Percentiles rank a stretch among this genome's conserved stretches.
Evolutionary conservation across 2,797 vertebrate species (phyloP).

Genomic region (Gobio occitaniae): DNA sequence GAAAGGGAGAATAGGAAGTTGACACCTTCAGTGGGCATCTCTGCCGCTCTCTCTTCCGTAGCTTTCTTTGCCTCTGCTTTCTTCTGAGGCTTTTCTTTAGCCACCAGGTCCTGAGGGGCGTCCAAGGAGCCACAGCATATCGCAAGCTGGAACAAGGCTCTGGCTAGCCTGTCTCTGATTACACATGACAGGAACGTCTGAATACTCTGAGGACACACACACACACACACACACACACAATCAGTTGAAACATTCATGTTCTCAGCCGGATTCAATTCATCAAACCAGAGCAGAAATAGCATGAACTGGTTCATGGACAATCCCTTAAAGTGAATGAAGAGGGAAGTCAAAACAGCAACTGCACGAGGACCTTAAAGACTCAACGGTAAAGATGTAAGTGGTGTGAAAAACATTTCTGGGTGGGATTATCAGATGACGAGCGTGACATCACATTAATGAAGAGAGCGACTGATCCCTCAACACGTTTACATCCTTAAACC

Average conservation of each 20-base stretch:
- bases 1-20: not conserved
- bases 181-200: conserved; percentile 76
- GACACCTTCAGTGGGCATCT: conserved; percentile 75
- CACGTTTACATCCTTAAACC: conserved; percentile 21
- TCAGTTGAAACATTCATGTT: not conserved
- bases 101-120: conserved; percentile 75
- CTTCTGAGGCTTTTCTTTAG: conserved; percentile 72
- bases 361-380: not conserved
- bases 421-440: conserved; percentile 56
- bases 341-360: not conserved
- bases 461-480: conserved; percentile 8
- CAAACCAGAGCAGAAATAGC: not conserved
- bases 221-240: not conserved
- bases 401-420: not conserved
- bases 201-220: conserved; percentile 66
- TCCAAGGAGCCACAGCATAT: conserved; percentile 81
- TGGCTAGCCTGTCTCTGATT: conserved; percentile 70
- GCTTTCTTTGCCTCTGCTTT: conserved; percentile 44
- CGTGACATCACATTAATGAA: conserved; percentile 56
- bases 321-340: not conserved
- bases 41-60: conserved; percentile 52
- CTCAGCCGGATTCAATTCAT: not conserved
- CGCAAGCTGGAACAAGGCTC: conserved; percentile 79
- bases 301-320: not conserved
- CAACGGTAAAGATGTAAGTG: not conserved